Evolutionary conservation across 2,888 invertebrate genomes (phyloP).

Genomic region (Amaurobius ferox): DNA sequence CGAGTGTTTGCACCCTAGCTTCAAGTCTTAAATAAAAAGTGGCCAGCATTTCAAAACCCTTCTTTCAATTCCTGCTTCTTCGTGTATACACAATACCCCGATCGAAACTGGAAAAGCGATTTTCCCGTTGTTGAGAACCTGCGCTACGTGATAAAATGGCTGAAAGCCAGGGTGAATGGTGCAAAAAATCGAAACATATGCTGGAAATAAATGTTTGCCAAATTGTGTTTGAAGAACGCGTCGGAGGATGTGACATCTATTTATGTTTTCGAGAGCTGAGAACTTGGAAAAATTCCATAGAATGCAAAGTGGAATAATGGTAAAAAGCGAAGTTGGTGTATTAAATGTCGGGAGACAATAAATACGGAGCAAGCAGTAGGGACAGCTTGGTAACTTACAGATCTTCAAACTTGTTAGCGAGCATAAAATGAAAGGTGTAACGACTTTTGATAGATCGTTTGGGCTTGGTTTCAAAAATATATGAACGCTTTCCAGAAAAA

Average conservation of each 20-base stretch:
- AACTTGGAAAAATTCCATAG: slow-evolving; percentile 6
- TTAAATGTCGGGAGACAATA: background rate
- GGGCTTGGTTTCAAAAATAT: no score
- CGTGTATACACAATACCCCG: background rate
- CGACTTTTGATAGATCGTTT: no score
- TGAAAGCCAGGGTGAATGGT: background rate
- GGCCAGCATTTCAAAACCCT: no score
- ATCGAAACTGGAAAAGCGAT: background rate
- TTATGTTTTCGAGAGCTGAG: slow-evolving; percentile 2
- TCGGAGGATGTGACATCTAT: slow-evolving; percentile 5
- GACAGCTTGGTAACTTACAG: no score
- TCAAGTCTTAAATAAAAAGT: no score
- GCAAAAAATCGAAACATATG: background rate
- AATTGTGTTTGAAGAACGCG: background rate
- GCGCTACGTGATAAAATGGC: background rate
- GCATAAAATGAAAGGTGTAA: no score
- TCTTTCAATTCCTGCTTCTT: no score
- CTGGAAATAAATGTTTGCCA: background rate
- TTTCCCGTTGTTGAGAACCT: background rate
- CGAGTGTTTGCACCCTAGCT: no score
- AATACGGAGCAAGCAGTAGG: background rate
- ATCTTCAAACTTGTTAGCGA: no score
- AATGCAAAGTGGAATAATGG: background rate
- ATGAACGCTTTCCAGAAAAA: no score
- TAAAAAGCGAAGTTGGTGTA: background rate